These are phyloP conservation scores for Synanthedon formicaeformis DNA, from an alignment of 2,888 invertebrate species.

Conservation along the genomic window DNA sequence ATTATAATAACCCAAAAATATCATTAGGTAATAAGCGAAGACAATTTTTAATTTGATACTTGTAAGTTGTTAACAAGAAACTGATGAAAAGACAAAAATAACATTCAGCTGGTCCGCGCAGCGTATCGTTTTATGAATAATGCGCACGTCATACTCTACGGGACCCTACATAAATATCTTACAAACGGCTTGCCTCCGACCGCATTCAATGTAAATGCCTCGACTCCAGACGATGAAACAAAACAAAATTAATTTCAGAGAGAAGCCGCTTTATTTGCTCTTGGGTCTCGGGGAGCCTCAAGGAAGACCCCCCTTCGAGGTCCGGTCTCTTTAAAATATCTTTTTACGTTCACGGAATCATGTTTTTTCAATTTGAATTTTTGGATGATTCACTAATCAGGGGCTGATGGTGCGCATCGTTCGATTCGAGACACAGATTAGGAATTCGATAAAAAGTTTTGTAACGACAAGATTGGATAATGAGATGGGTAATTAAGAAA, in stretches of 20 bases:
- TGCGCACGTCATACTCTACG: slow-evolving; percentile 61
- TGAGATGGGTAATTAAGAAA: not conserved
- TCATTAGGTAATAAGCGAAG: no score
- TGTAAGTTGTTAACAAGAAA: not conserved
- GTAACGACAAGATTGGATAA: slow-evolving; percentile 10
- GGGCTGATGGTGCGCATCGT: slow-evolving; percentile 22
- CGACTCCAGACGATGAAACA: slow-evolving; percentile 65
- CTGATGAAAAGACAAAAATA: slow-evolving; percentile 58
- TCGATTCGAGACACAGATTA: slow-evolving; percentile 31
- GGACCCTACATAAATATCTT: slow-evolving; percentile 65
- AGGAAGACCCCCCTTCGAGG: slow-evolving; percentile 62
- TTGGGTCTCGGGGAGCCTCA: slow-evolving; percentile 35
- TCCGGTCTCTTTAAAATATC: slow-evolving; percentile 46
- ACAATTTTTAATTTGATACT: no score
- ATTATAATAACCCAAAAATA: no score
- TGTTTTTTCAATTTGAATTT: slow-evolving; percentile 36
- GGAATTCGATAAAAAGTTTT: slow-evolving; percentile 33
- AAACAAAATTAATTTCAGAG: slow-evolving; percentile 68
- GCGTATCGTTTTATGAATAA: slow-evolving; percentile 62
- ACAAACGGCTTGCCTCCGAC: slow-evolving; percentile 59
- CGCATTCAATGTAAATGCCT: slow-evolving; percentile 68
- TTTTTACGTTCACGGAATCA: slow-evolving; percentile 40
- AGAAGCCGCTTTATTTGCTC: slow-evolving; percentile 60
- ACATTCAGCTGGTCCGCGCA: slow-evolving; percentile 50
- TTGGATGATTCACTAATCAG: slow-evolving; percentile 51